Conservation (phyloP, 2,113 vertebrate species). For the Atherinomorus stipes region DNA sequence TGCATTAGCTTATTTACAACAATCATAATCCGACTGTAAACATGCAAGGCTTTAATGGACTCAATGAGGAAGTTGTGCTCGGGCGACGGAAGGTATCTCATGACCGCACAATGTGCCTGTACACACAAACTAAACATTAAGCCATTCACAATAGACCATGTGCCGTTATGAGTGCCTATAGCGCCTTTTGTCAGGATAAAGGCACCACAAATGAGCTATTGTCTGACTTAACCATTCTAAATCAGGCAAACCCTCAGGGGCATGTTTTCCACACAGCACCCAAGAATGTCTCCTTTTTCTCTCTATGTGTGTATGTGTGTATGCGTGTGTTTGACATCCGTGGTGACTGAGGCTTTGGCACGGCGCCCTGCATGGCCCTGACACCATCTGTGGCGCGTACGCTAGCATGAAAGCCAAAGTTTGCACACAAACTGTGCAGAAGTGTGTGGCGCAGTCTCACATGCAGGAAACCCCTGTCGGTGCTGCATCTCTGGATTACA, state of each 20-base stretch:
- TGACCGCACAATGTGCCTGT: conserved; percentile 69
- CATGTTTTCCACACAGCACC: conserved; percentile 54
- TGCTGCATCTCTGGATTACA: background rate
- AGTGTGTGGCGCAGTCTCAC: background rate
- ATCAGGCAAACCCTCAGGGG: conserved; percentile 62
- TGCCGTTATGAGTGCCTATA: conserved; percentile 57
- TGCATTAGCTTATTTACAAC: conserved; percentile 74
- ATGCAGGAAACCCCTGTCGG: background rate
- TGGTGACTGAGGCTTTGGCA: conserved; percentile 32
- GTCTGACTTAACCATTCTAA: conserved; percentile 67
- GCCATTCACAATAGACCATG: conserved; percentile 72
- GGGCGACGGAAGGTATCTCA: conserved; percentile 40
- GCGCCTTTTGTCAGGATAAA: conserved; percentile 72
- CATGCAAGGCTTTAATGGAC: conserved; percentile 69
- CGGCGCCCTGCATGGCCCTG: conserved; percentile 31
- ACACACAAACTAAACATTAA: conserved; percentile 66
- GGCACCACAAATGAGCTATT: conserved; percentile 77
- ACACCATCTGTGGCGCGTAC: conserved; percentile 40
- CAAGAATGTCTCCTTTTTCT: conserved; percentile 64
- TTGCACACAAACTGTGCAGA: conserved; percentile 2
- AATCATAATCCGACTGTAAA: conserved; percentile 77
- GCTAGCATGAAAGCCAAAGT: conserved; percentile 14
- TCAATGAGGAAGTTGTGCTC: conserved; percentile 62
- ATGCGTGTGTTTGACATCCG: conserved; percentile 28
- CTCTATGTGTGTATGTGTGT: conserved; percentile 15